phyloP scores from a whole-genome alignment of 2,113 vertebrate genomes.

The Atherinomorus stipes region DNA sequence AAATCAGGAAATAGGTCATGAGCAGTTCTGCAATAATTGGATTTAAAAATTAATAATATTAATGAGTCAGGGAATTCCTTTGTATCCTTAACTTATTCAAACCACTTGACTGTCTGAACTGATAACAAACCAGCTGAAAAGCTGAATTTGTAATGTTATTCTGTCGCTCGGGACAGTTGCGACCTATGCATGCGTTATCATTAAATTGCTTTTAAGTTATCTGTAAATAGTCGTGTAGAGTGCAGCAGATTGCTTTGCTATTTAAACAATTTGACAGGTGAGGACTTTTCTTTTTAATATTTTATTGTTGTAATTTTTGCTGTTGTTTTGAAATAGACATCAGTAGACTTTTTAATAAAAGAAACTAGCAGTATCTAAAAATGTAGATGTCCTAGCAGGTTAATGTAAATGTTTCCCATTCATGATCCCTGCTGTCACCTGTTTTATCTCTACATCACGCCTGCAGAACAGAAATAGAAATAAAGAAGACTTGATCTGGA shows the following conservation, averaged over 20 bases:
- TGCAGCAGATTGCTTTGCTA: neutral
- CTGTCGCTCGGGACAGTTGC: slow-evolving; percentile 44
- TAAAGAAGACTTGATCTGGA: neutral
- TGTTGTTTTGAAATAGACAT: too few species aligned
- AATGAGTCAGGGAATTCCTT: slow-evolving; percentile 78
- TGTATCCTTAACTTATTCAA: slow-evolving; percentile 79
- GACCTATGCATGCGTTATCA: slow-evolving; percentile 22
- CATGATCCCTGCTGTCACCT: neutral
- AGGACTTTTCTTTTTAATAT: neutral
- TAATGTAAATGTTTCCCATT: neutral
- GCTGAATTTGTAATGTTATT: slow-evolving; percentile 62
- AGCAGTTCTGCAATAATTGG: slow-evolving; percentile 79
- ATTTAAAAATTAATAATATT: slow-evolving; percentile 84
- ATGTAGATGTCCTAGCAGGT: neutral
- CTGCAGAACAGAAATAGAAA: neutral
- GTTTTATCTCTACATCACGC: neutral
- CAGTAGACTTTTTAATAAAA: too few species aligned
- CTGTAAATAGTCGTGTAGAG: neutral
- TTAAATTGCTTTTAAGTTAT: slow-evolving; percentile 30
- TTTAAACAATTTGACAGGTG: neutral
- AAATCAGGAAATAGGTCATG: slow-evolving; percentile 80
- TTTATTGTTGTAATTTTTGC: too few species aligned
- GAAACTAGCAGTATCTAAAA: neutral
- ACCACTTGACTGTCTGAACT: slow-evolving; percentile 69
- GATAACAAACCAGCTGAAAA: slow-evolving; percentile 68